Evolutionary conservation across 2,888 invertebrate species (phyloP).

Genomic region (Scaeva pyrastri): DNA sequence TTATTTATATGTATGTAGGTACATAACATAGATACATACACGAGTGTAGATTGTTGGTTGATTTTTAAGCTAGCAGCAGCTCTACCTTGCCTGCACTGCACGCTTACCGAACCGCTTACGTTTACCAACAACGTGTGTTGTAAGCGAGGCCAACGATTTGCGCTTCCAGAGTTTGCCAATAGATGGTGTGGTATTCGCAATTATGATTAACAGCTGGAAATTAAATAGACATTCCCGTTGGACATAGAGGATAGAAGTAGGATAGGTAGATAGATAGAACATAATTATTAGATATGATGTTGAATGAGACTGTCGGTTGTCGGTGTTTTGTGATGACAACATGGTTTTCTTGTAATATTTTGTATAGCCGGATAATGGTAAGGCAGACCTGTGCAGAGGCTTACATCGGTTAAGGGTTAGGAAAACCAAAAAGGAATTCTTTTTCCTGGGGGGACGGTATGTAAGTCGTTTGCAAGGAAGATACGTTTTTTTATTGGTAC

Average conservation of each 20-base stretch:
- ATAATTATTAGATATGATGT: conserved; percentile 35
- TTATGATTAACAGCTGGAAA: conserved; percentile 14
- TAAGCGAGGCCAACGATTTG: conserved; percentile 31
- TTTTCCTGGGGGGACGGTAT: too few relatives aligned
- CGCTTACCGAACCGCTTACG: neutral
- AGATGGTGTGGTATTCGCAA: conserved; percentile 56
- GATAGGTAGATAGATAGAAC: neutral
- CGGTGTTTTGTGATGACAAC: conserved; percentile 8
- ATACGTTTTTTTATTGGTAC: too few relatives aligned
- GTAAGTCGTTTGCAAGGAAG: too few relatives aligned
- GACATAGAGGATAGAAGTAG: neutral
- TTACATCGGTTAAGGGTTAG: neutral
- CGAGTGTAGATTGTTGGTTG: neutral
- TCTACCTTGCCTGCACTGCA: conserved; percentile 23
- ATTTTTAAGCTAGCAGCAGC: conserved; percentile 7
- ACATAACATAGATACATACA: neutral
- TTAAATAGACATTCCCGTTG: neutral
- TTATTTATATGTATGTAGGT: conserved; percentile 23
- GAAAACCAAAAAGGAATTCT: neutral
- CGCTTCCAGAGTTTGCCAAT: conserved; percentile 55
- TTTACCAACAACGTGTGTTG: conserved; percentile 1
- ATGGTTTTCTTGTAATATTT: neutral
- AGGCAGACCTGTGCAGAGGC: neutral
- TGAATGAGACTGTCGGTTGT: conserved; percentile 52
- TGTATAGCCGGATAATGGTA: neutral